Base-by-base conservation (phyloP, 1,140 invertebrate genomes). In the Vollenhovia emeryi region DNA sequence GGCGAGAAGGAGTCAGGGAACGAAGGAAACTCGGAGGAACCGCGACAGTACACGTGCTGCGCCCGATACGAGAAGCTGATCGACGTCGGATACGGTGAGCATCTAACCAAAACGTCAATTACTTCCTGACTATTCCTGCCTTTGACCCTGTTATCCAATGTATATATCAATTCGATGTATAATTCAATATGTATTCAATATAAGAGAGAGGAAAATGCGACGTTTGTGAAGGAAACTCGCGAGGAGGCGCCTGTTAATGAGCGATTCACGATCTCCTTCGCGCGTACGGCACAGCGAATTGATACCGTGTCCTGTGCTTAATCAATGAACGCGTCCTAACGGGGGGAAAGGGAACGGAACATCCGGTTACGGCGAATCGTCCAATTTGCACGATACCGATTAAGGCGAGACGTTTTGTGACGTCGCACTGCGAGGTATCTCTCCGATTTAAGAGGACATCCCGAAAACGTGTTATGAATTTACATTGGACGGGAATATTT, bases 61-160 rank as follows among this genome's bases (percentile, higher is more conserved):
- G 92, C 93, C 7, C 92, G 92, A 66, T 92, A 94, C 7, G 91
- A 93, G 84, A 94, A 91, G 87, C 92, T 92, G 62, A 91, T 93
- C 40, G 92, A 93, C 48, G 89, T 94, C 43, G 94, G 94, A 86
- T 90, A 93, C 71, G 94, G 94, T 91, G 86, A 93, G 92, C 86
- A 3, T 43, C 4, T 62, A 21, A n/a, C n/a, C n/a, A n/a, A 59
- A 59, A 48, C 13, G 8, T 40, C 13, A 6, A 79, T 68, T 52
- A 43, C 15, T 69, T 9, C 0, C 43, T 27, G n/a, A 74, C 6
- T n/a, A 60, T 40, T 18, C 24, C 4, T 36, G 18, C 18, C 8
- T 62, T 62, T 64, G 50, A 66, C 21, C 0, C 13, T 11, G 50
- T 33, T 21, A 48, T 48, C 3, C 8, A 62, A 43, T 30, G 2